Evolutionary conservation across 1,140 invertebrate genomes (phyloP).

Genomic region (Drosophila ercepeae): DNA sequence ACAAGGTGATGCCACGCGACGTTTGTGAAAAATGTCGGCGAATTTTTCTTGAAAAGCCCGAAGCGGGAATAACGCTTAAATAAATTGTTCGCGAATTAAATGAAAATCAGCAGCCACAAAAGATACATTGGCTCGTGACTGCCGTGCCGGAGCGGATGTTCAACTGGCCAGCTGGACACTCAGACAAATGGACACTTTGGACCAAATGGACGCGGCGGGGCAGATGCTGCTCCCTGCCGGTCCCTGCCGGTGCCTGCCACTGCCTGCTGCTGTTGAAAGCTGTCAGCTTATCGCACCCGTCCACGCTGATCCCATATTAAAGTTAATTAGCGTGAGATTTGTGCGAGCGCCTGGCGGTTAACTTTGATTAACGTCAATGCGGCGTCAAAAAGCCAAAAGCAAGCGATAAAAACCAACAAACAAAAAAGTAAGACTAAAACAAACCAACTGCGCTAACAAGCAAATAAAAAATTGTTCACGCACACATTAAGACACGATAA

Average conservation of each 20-base stretch:
- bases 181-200: slow-evolving; percentile 21
- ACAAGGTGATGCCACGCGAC: slow-evolving; percentile 48
- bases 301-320: slow-evolving; percentile 59
- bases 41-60: slow-evolving; percentile 22
- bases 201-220: neutral
- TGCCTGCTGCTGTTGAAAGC: slow-evolving; percentile 35
- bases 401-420: slow-evolving; percentile 31
- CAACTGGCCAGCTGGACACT: slow-evolving; percentile 7
- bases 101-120: slow-evolving; percentile 53
- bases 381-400: slow-evolving; percentile 47
- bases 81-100: slow-evolving; percentile 65
- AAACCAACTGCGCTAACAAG: slow-evolving; percentile 15
- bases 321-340: slow-evolving; percentile 77
- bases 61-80: slow-evolving; percentile 47
- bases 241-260: too few relatives aligned
- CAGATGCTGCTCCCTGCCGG: slow-evolving; percentile 32
- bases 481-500: slow-evolving; percentile 18
- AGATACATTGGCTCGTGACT: slow-evolving; percentile 39
- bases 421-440: slow-evolving; percentile 5
- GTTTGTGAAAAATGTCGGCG: slow-evolving; percentile 32
- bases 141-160: slow-evolving; percentile 42
- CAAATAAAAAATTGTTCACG: slow-evolving; percentile 30
- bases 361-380: slow-evolving; percentile 63
- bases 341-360: slow-evolving; percentile 43
- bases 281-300: slow-evolving; percentile 48